A percentile compares a stretch with the other conserved stretches of the same genome.
Evolutionary conservation across 2,888 invertebrate genomes (phyloP).

Genomic region (Acanthosepion pharaonis): DNA sequence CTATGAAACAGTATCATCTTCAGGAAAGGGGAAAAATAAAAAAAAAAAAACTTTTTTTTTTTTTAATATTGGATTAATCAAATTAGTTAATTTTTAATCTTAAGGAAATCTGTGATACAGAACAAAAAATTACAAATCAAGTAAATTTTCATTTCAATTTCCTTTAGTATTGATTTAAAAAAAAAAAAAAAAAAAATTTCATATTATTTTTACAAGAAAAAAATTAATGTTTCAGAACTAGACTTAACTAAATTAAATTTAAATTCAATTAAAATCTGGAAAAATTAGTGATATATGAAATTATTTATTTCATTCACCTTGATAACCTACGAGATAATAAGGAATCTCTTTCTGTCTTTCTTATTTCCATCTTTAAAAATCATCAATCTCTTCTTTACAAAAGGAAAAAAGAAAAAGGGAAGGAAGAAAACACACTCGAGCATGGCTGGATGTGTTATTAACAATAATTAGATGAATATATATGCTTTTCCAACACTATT

Average conservation of each 20-base stretch:
- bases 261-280: neutral
- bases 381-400: neutral
- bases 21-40: no score
- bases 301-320: neutral
- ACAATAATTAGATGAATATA: slow-evolving; percentile 12
- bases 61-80: neutral
- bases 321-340: slow-evolving; percentile 22
- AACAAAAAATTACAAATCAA: neutral
- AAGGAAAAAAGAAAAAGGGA: neutral
- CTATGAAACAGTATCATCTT: no score
- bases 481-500: neutral
- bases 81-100: slow-evolving; percentile 33
- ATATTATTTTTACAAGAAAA: neutral
- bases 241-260: slow-evolving; percentile 22
- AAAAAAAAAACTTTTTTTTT: neutral
- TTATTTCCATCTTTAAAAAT: neutral
- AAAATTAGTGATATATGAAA: neutral
- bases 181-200: neutral
- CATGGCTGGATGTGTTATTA: neutral
- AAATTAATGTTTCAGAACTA: neutral
- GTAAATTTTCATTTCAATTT: neutral
- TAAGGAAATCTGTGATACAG: neutral
- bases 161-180: neutral
- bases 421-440: neutral
- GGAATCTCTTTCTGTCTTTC: neutral